Evolutionary conservation across 2,113 vertebrate genomes (phyloP).

Genomic region (Murina feae): DNA sequence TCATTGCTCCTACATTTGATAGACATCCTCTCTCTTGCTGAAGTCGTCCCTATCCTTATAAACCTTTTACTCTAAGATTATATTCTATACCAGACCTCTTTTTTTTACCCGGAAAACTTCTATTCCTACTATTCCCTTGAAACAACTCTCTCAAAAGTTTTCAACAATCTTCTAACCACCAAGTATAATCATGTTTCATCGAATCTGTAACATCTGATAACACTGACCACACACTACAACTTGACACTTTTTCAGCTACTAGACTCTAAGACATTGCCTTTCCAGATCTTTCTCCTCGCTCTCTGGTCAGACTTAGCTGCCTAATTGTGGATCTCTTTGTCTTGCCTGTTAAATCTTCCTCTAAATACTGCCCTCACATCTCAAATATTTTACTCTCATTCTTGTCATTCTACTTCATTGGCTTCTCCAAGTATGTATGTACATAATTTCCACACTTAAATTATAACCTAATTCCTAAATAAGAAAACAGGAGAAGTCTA

Average conservation of each 20-base stretch:
- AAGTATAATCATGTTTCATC: neutral
- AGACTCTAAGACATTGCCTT: neutral
- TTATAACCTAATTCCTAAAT: neutral
- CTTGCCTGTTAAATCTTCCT: neutral
- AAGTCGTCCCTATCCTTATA: neutral
- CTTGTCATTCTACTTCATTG: neutral
- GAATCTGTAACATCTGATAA: neutral
- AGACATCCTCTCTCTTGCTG: neutral
- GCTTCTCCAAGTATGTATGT: neutral
- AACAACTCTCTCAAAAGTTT: neutral
- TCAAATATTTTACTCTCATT: neutral
- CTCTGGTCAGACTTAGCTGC: neutral
- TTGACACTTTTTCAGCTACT: neutral
- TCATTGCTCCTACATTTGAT: neutral
- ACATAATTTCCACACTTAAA: neutral
- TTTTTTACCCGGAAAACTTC: neutral
- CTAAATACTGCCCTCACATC: neutral
- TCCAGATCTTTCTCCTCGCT: neutral
- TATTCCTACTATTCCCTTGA: neutral
- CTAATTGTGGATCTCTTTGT: neutral
- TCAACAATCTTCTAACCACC: neutral
- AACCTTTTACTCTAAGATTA: neutral
- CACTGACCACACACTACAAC: neutral
- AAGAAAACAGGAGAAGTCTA: neutral
- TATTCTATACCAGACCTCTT: neutral